Base-by-base conservation (phyloP, 2,888 invertebrate species). In the Hecatera dysodea region DNA sequence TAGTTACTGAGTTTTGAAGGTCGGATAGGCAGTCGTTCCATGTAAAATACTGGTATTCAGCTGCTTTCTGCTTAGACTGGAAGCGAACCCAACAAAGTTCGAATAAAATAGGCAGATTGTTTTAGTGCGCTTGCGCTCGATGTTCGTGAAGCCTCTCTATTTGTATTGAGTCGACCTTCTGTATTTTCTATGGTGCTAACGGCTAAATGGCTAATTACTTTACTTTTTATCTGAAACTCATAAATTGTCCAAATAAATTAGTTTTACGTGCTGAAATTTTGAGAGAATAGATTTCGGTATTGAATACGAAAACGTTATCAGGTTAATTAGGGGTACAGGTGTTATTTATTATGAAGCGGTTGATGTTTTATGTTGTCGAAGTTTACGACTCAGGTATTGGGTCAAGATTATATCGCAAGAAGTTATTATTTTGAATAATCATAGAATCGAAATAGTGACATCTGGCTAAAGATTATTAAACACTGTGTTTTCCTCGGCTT, bases 191-290 rank as follows among this genome's bases (percentile, higher is more conserved):
- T 6, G 52, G 8, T 15, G 4, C 17, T 42, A 5, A 27, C n/a
- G 36, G 27, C 19, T 67, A 73, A 81, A 82, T 71, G 75, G 75
- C 72, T 86, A 86, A 86, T 85, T 86, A 83, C 81, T 81, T 85
- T 72, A 80, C 78, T 81, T 83, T 86, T 84, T 83, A 86, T 85
- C 85, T 72, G 15, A 59, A 62, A 61, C 52, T 75, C 81, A 79
- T 86, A 86, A 86, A 86, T 86, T 81, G n/a, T 64, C 48, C 39
- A 65, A 70, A 84, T 86, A 81, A 84, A 85, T 86, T 86, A 70
- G 72, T 67, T 66, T 66, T 83, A 83, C 84, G 85, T 83, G 85
- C 63, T 67, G 57, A 77, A 77, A 76, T 83, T 83, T 84, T 46
- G 19, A 33, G 57, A 33, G 42, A 72, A 82, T 63, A 72, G 57